phyloP scores from a whole-genome alignment of 2,797 vertebrate genomes.

The Martes flavigula region DNA sequence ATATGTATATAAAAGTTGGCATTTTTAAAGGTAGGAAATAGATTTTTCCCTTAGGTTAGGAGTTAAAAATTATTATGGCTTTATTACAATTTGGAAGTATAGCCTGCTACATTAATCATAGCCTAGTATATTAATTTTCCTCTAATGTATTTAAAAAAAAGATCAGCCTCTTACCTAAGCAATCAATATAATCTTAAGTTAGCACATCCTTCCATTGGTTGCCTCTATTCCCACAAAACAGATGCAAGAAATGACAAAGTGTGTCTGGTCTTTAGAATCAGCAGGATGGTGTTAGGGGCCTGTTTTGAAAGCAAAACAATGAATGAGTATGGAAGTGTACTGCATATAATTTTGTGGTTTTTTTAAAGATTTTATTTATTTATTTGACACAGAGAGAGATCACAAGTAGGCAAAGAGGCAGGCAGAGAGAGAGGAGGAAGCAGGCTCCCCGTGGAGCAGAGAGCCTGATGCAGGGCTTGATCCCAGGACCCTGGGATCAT shows the following conservation, averaged over 20 bases:
- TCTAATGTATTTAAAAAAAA: background rate
- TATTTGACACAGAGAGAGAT: too few relatives aligned
- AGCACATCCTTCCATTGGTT: background rate
- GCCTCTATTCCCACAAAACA: background rate
- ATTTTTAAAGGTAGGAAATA: slow-evolving; percentile 6
- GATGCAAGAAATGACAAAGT: background rate
- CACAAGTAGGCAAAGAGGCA: too few relatives aligned
- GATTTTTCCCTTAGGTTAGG: background rate
- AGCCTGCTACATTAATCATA: background rate
- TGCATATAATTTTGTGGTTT: background rate
- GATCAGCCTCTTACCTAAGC: background rate
- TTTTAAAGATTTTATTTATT: too few relatives aligned
- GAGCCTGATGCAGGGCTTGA: too few relatives aligned
- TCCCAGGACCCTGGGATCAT: too few relatives aligned
- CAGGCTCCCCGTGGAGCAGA: too few relatives aligned
- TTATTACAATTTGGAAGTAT: background rate
- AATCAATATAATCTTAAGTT: background rate
- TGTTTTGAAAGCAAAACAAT: slow-evolving; percentile 40
- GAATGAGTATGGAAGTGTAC: background rate
- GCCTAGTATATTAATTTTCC: background rate
- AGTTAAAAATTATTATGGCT: slow-evolving; percentile 40
- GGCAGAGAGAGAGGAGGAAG: too few relatives aligned
- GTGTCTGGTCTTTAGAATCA: background rate
- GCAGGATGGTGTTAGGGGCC: background rate
- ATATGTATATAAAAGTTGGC: background rate